Evolutionary conservation across 2,797 vertebrate genomes (phyloP).

Genomic region (Poecilia wingei): DNA sequence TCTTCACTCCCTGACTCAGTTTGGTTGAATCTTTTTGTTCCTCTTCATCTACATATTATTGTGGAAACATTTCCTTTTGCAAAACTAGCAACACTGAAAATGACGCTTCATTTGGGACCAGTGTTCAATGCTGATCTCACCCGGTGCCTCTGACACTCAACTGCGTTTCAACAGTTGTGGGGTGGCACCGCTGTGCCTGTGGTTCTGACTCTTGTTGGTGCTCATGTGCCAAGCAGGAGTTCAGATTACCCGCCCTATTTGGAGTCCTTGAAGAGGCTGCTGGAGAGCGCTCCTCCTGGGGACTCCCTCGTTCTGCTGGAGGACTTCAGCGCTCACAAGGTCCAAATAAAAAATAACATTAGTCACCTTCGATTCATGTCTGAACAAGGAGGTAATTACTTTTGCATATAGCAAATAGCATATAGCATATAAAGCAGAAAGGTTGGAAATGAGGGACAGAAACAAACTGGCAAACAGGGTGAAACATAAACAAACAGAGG

Average conservation of each 20-base stretch:
- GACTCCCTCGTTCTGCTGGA: too few relatives aligned
- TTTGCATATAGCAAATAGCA: background rate
- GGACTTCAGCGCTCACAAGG: too few relatives aligned
- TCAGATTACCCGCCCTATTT: too few relatives aligned
- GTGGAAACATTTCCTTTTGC: background rate
- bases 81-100: background rate
- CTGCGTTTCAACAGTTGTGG: constrained; percentile 22
- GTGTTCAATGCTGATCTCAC: constrained; percentile 43
- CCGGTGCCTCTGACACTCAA: constrained; percentile 28
- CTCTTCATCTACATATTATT: background rate
- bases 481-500: background rate
- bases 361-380: background rate
- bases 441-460: background rate
- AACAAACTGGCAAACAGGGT: background rate
- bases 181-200: background rate
- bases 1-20: background rate
- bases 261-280: too few relatives aligned
- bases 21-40: background rate
- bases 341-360: background rate
- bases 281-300: too few relatives aligned
- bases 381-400: background rate
- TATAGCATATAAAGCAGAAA: background rate
- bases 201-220: too few relatives aligned
- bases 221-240: too few relatives aligned
- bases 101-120: constrained; percentile 20